These are phyloP conservation scores for Mesorhabditis spiculigera DNA, from an alignment of 2,888 invertebrate genomes.

Conservation along the genomic window DNA sequence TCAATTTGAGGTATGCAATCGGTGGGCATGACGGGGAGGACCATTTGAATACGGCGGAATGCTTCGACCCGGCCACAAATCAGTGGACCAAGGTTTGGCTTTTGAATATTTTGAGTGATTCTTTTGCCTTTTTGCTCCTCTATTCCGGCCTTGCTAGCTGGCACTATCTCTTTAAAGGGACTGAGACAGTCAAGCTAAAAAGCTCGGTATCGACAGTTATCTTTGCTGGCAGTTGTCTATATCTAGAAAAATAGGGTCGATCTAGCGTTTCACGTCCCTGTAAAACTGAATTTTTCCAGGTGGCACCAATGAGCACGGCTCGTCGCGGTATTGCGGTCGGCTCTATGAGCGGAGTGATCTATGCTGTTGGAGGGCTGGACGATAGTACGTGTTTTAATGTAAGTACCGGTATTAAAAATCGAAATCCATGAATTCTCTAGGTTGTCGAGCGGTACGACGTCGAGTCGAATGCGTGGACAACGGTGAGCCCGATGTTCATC, in stretches of 20 bases:
- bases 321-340: slow-evolving; percentile 63
- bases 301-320: slow-evolving; percentile 30
- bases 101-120: too few species aligned
- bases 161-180: too few species aligned
- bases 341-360: slow-evolving; percentile 62
- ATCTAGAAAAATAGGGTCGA: background rate
- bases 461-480: slow-evolving; percentile 60
- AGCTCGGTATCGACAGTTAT: too few species aligned
- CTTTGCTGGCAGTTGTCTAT: too few species aligned
- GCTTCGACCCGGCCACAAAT: slow-evolving; percentile 20
- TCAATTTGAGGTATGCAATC: slow-evolving; percentile 59
- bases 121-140: too few species aligned
- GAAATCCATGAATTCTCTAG: slow-evolving; percentile 12
- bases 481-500: slow-evolving; percentile 61
- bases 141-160: too few species aligned
- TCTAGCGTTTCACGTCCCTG: background rate
- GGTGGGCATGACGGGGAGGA: slow-evolving; percentile 64
- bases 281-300: slow-evolving; percentile 8
- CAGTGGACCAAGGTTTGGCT: slow-evolving; percentile 17
- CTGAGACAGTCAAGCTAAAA: too few species aligned
- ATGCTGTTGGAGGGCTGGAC: slow-evolving; percentile 64
- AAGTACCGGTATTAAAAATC: background rate
- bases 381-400: slow-evolving; percentile 62
- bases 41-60: slow-evolving; percentile 62
- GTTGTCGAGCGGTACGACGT: slow-evolving; percentile 60